phyloP scores from a whole-genome alignment of 1,140 invertebrate genomes.

The Calliopsis andreniformis region DNA sequence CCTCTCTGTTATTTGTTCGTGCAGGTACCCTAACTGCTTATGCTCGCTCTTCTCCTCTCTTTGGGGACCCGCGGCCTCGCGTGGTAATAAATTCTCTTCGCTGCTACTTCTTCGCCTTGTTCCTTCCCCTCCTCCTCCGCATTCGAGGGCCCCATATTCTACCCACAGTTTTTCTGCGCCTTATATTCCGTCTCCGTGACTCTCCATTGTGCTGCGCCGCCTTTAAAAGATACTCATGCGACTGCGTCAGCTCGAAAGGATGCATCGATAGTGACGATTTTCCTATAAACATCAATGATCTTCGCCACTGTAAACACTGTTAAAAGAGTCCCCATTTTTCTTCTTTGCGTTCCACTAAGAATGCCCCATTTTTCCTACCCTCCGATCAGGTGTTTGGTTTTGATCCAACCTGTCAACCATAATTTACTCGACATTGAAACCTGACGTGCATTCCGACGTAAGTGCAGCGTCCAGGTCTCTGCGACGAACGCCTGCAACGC shows the following conservation, averaged over 20 bases:
- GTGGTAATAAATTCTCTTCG: conserved; percentile 61
- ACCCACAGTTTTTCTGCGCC: conserved; percentile 43
- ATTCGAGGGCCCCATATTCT: conserved; percentile 36
- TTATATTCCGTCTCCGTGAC: conserved; percentile 36
- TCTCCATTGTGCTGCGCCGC: conserved; percentile 49
- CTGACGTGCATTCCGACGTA: neutral
- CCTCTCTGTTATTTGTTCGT: conserved; percentile 60
- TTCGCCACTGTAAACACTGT: neutral
- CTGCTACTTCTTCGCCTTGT: conserved; percentile 56
- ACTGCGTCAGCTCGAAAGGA: neutral
- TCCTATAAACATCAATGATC: neutral
- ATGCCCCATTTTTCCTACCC: neutral
- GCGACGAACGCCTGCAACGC: neutral
- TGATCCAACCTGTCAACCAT: neutral
- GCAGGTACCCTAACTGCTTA: conserved; percentile 56
- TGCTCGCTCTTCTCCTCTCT: conserved; percentile 45
- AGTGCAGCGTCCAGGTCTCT: neutral
- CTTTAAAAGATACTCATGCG: conserved; percentile 38
- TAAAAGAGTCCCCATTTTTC: neutral
- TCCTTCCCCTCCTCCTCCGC: conserved; percentile 10
- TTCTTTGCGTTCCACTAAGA: too few species aligned
- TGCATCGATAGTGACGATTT: conserved; percentile 30
- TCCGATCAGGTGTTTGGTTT: neutral
- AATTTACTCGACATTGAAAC: neutral
- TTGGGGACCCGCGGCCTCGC: conserved; percentile 37